Base-by-base conservation (phyloP, 2,888 invertebrate species). In the Coenonympha arcania region DNA sequence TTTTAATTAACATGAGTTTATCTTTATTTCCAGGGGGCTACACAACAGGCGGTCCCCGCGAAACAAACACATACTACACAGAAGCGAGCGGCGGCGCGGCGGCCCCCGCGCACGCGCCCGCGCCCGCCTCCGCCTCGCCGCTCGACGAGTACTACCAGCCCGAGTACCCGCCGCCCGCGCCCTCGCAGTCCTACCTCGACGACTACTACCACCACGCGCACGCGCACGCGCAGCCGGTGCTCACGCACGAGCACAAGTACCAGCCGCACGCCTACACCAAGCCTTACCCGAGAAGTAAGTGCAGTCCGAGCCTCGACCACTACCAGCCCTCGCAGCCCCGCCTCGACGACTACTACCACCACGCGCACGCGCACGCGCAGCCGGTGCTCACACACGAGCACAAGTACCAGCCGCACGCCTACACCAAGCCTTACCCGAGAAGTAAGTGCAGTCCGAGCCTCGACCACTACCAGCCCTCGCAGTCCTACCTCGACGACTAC, bases 161-260 rank as follows among this genome's bases (percentile, higher is more conserved):
- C 48, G 81, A 83, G 73, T 78, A 86, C 75, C 76, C 87, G 63
- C 71, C 87, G 28, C 77, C 79, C 36, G 78, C 85, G 18, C 71
- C 82, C 58, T 74, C 86, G 55, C 86, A 44, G 33, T 34, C 34
- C 24, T 44, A 44, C 33, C 44, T 33, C 44, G 76, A 93, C 90
- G 76, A 91, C 83, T 80, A 92, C 69, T 85, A 93, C 78, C 93
- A 93, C 79, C 94, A 94, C 76, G 88, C 91, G 62, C 89, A 90
- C 61, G 81, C 88, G 56, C 94, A 94, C 78, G 87, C 91, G 65
- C 89, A 90, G 64, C 85, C 87, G 26, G 69, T 87, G 54, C 78
- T 87, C 59, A 73, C 77, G 54, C 85, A 89, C 71, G 91, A 92
- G 71, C 89, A 90, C 68, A 93, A 93, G 76, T 93, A 92, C 79